Evolutionary conservation across 2,888 invertebrate genomes (phyloP).

Genomic region (Pocota personata): DNA sequence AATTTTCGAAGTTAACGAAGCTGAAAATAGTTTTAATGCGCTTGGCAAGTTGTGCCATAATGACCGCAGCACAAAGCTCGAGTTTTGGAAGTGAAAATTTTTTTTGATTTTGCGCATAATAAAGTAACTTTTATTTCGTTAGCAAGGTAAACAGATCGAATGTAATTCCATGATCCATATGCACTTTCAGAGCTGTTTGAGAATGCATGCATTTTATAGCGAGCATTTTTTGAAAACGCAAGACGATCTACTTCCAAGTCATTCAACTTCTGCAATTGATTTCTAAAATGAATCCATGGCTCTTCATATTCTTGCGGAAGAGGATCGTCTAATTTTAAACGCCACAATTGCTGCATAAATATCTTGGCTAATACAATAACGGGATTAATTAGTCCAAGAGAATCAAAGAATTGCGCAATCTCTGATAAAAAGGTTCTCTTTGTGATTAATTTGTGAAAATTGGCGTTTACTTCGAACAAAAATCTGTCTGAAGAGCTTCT

Average conservation of each 20-base stretch:
- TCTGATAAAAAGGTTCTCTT: too few species aligned
- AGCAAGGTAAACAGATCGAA: background rate
- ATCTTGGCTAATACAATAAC: slow-evolving; percentile 45
- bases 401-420: slow-evolving; percentile 49
- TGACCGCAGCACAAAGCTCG: slow-evolving; percentile 45
- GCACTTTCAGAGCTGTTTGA: slow-evolving; percentile 44
- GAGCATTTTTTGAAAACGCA: slow-evolving; percentile 10
- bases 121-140: slow-evolving; percentile 27
- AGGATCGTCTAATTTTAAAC: slow-evolving; percentile 34
- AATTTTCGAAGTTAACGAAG: slow-evolving; percentile 21
- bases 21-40: slow-evolving; percentile 13
- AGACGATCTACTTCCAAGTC: slow-evolving; percentile 26
- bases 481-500: too few species aligned
- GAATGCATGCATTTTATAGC: slow-evolving; percentile 52
- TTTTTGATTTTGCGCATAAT: too few species aligned
- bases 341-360: slow-evolving; percentile 48
- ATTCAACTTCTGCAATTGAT: too few species aligned
- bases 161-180: slow-evolving; percentile 43
- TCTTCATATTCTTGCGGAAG: too few species aligned
- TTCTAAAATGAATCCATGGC: too few species aligned
- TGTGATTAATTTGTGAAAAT: slow-evolving; percentile 13
- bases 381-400: too few species aligned
- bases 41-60: slow-evolving; percentile 40
- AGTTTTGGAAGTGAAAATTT: slow-evolving; percentile 31
- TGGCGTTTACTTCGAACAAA: too few species aligned